These are phyloP conservation scores for Onychostoma macrolepis DNA, from an alignment of 2,113 vertebrate species.

Conservation along the genomic window DNA sequence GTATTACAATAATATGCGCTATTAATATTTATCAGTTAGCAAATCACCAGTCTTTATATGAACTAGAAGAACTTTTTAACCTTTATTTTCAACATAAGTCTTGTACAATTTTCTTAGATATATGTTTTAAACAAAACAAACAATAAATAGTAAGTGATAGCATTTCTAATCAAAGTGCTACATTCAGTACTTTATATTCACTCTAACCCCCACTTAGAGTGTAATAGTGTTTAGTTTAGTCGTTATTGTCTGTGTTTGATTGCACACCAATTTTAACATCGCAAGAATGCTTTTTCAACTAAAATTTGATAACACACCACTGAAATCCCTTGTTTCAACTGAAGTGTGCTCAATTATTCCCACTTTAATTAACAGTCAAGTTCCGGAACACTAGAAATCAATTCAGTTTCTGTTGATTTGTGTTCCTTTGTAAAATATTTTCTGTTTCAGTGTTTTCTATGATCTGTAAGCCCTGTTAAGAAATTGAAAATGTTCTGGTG, in stretches of 20 bases:
- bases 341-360: conserved; percentile 39
- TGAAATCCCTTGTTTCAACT: conserved; percentile 42
- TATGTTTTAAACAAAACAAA: background rate
- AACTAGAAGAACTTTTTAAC: background rate
- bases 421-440: conserved; percentile 43
- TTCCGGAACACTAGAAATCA: conserved; percentile 52
- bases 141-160: no score
- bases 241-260: conserved; percentile 14
- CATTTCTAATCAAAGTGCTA: background rate
- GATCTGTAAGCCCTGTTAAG: conserved; percentile 36
- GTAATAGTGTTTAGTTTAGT: conserved; percentile 4
- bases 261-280: conserved; percentile 30
- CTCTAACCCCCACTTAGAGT: background rate
- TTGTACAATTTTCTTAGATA: background rate
- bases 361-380: conserved; percentile 50
- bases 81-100: background rate
- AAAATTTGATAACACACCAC: conserved; percentile 34
- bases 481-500: conserved; percentile 26
- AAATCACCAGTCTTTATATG: background rate
- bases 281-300: conserved; percentile 28
- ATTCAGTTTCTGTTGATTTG: conserved; percentile 47
- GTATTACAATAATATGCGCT: background rate
- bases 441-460: conserved; percentile 39
- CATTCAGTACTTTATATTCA: background rate
- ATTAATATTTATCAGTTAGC: background rate